Evolutionary conservation across 2,888 invertebrate genomes (phyloP).

Genomic region (Celastrina argiolus): DNA sequence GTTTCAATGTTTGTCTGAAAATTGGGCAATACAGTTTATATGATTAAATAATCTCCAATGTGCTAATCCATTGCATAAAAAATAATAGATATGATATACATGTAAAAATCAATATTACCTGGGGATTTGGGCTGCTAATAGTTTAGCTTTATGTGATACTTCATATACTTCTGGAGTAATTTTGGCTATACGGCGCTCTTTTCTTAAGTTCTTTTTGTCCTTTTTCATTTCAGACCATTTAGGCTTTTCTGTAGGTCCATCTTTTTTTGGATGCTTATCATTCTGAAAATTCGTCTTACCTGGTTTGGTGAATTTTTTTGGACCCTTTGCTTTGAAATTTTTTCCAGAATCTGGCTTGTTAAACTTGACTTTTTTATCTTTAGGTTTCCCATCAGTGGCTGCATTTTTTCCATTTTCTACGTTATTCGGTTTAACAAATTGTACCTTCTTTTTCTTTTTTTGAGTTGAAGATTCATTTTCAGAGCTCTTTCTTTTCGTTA

Average conservation of each 20-base stretch:
- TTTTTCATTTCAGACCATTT: constrained; percentile 87
- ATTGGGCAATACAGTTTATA: neutral
- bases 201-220: constrained; percentile 83
- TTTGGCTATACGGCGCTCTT: constrained; percentile 81
- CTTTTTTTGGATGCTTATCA: constrained; percentile 44
- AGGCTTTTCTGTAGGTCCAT: constrained; percentile 60
- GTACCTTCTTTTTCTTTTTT: constrained; percentile 23
- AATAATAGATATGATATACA: neutral
- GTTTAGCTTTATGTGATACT: constrained; percentile 65
- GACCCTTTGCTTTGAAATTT: constrained; percentile 25
- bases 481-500: constrained; percentile 1
- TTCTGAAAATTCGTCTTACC: constrained; percentile 40
- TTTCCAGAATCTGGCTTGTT: constrained; percentile 9
- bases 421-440: neutral
- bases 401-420: neutral
- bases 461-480: neutral
- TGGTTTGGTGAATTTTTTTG: constrained; percentile 32
- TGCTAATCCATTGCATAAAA: neutral
- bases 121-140: constrained; percentile 66
- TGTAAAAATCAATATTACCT: constrained; percentile 42
- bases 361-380: neutral
- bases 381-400: neutral
- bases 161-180: constrained; percentile 66
- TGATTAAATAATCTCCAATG: neutral
- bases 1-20: constrained; percentile 72